phyloP scores from a whole-genome alignment of 2,888 invertebrate species.

The Amblyteles armatorius region DNA sequence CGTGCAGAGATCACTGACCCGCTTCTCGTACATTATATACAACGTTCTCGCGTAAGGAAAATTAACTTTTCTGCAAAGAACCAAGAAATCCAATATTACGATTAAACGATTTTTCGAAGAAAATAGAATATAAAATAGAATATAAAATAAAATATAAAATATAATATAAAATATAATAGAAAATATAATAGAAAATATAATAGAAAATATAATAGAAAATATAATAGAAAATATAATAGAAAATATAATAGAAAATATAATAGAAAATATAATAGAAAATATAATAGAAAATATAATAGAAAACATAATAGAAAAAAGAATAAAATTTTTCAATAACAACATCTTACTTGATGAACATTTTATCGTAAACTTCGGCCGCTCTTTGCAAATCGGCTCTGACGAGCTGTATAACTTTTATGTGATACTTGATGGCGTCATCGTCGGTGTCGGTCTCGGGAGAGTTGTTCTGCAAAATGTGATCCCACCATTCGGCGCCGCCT shows the following conservation, averaged over 20 bases:
- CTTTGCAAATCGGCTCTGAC: slow-evolving; percentile 92
- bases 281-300: neutral
- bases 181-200: neutral
- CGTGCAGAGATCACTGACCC: slow-evolving; percentile 90
- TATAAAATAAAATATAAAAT: neutral
- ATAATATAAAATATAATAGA: neutral
- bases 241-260: neutral
- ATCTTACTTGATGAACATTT: slow-evolving; percentile 93
- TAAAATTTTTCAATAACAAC: neutral
- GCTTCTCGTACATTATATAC: slow-evolving; percentile 90
- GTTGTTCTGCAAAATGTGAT: slow-evolving; percentile 90
- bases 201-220: neutral
- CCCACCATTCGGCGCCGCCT: slow-evolving; percentile 91
- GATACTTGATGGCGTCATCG: slow-evolving; percentile 90
- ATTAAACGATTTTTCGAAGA: neutral
- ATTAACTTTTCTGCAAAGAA: slow-evolving; percentile 88
- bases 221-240: neutral
- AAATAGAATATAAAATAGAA: neutral
- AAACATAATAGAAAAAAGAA: neutral
- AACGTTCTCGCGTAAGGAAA: slow-evolving; percentile 91
- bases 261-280: neutral
- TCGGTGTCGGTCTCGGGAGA: slow-evolving; percentile 87
- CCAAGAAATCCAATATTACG: neutral
- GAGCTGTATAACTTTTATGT: slow-evolving; percentile 93
- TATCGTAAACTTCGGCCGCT: slow-evolving; percentile 93